phyloP scores from a whole-genome alignment of 1,140 invertebrate genomes.

The Bombus sibiricus region DNA sequence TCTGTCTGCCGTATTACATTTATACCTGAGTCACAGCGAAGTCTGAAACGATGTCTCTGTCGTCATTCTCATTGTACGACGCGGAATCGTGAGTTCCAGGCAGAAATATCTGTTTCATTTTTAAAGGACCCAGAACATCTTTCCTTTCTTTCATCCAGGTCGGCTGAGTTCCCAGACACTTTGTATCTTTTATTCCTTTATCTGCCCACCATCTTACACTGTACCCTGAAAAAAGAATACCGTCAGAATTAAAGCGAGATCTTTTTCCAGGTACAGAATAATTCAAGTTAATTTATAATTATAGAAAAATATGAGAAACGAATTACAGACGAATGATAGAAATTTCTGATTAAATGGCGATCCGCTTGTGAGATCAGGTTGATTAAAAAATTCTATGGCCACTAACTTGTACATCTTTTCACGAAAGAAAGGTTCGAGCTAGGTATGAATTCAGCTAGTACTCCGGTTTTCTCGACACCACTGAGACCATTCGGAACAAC shows the following conservation, averaged over 20 bases:
- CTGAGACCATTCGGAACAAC: constrained; percentile 51
- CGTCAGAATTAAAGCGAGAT: no score
- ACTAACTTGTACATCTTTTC: neutral
- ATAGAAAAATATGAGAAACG: neutral
- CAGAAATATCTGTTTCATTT: constrained; percentile 83
- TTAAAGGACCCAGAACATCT: constrained; percentile 74
- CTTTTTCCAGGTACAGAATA: no score
- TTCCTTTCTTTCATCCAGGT: constrained; percentile 85
- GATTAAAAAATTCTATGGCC: neutral
- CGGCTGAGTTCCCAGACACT: constrained; percentile 83
- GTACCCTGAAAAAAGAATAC: constrained; percentile 56
- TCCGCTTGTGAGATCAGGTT: no score
- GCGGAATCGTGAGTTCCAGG: constrained; percentile 87
- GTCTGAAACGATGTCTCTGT: constrained; percentile 77
- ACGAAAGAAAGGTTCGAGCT: constrained; percentile 64
- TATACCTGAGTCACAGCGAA: constrained; percentile 84
- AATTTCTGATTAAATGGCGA: neutral
- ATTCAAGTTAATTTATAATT: neutral
- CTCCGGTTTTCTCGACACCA: constrained; percentile 66
- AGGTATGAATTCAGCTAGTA: constrained; percentile 64
- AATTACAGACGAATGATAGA: neutral
- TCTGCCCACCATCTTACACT: constrained; percentile 60
- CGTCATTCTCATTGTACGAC: constrained; percentile 79
- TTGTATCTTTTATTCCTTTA: constrained; percentile 70
- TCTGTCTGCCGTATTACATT: constrained; percentile 30